phyloP scores from a whole-genome alignment of 2,797 vertebrate species.

The Micrastur ruficollis region DNA sequence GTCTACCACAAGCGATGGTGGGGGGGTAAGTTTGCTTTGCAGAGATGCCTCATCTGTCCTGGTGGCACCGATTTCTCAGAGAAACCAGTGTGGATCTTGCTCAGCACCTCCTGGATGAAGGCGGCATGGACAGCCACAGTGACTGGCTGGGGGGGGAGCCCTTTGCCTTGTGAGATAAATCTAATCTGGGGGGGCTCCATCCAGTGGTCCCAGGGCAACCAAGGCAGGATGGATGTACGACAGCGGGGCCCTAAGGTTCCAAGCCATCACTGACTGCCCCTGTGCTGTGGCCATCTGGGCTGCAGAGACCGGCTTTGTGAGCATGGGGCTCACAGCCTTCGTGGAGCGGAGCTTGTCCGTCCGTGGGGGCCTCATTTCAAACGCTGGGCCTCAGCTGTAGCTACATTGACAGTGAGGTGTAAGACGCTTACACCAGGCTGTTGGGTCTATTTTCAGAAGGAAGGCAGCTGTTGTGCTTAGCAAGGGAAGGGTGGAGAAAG shows the following conservation, averaged over 20 bases:
- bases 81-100: not conserved
- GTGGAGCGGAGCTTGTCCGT: not conserved
- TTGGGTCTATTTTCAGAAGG: not conserved
- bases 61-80: not conserved
- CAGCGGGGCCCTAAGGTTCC: accelerated
- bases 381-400: not conserved
- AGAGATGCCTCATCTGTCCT: accelerated
- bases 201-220: too few species aligned
- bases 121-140: not conserved
- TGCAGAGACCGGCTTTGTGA: not conserved
- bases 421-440: not conserved
- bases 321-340: not conserved
- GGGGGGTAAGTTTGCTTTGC: not conserved
- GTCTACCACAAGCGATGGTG: accelerated
- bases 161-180: not conserved
- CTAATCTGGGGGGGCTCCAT: not conserved
- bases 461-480: not conserved
- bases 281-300: accelerated
- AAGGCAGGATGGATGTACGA: not conserved
- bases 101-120: not conserved
- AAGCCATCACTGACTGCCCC: not conserved
- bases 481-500: not conserved
- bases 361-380: not conserved
- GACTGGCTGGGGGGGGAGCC: accelerated
- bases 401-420: accelerated